These are phyloP conservation scores for Drosophila orosa DNA, from an alignment of 1,140 invertebrate genomes.

Conservation along the genomic window DNA sequence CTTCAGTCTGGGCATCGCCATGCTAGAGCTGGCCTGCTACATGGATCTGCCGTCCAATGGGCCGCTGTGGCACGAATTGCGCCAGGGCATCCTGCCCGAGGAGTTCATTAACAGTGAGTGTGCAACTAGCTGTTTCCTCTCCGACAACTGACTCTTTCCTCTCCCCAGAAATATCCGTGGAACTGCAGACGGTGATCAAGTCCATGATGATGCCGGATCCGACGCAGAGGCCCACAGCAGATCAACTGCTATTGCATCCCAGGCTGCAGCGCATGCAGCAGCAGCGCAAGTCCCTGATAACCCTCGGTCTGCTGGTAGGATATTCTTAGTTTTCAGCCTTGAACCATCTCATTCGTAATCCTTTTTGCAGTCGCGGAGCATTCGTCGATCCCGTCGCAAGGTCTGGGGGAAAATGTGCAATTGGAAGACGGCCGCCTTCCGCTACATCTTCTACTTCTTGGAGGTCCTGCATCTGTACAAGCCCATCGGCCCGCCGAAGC, in stretches of 20 bases:
- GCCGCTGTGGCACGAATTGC: conserved; percentile 88
- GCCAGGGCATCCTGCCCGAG: conserved; percentile 85
- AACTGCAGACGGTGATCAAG: conserved; percentile 86
- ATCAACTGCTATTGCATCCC: conserved; percentile 85
- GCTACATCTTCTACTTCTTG: conserved; percentile 64
- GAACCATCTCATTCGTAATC: not conserved
- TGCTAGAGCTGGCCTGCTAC: conserved; percentile 90
- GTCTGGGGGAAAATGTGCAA: conserved; percentile 77
- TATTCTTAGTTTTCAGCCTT: not conserved
- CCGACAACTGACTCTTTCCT: conserved; percentile 19
- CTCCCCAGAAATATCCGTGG: conserved; percentile 85
- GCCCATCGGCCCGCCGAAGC: conserved; percentile 24
- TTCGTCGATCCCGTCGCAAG: conserved; percentile 64
- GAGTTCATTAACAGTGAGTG: conserved; percentile 76
- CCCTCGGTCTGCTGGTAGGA: conserved; percentile 58
- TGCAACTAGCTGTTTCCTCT: fast-evolving
- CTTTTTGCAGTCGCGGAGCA: conserved; percentile 55
- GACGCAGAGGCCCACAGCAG: conserved; percentile 85
- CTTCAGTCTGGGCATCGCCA: conserved; percentile 90
- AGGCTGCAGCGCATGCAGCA: conserved; percentile 59
- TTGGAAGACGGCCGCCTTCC: conserved; percentile 63
- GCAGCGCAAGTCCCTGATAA: conserved; percentile 60
- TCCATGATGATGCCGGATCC: conserved; percentile 87
- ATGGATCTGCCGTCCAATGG: conserved; percentile 89
- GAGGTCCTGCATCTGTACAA: conserved; percentile 59